These are phyloP conservation scores for Periophthalmus magnuspinnatus DNA, from an alignment of 2,797 vertebrate species.

Conservation along the genomic window DNA sequence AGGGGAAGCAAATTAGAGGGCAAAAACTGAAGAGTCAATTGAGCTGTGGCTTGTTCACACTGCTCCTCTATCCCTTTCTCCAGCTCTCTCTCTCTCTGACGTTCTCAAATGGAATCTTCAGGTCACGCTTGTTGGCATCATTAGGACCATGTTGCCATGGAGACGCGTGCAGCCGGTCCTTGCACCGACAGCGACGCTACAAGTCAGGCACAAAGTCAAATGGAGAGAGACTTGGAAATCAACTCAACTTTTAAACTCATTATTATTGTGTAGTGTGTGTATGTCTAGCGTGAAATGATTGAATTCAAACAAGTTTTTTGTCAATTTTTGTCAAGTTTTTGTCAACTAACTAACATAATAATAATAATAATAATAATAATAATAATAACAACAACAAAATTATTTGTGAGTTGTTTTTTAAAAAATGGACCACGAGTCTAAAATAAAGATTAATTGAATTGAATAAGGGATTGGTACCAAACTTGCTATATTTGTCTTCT, in stretches of 20 bases:
- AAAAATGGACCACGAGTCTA: too few relatives aligned
- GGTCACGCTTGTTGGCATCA: constrained; percentile 73
- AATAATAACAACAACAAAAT: too few relatives aligned
- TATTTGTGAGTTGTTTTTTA: too few relatives aligned
- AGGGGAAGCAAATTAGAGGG: constrained; percentile 68
- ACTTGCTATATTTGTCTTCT: too few relatives aligned
- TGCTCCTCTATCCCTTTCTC: constrained; percentile 61
- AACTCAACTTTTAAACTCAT: constrained; percentile 4
- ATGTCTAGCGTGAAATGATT: not conserved
- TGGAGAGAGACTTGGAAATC: not conserved
- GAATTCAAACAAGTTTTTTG: not conserved
- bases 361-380: too few relatives aligned
- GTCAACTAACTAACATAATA: too few relatives aligned
- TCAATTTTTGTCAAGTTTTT: too few relatives aligned
- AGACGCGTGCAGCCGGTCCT: constrained; percentile 59
- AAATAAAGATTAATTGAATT: too few relatives aligned
- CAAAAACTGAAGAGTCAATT: constrained; percentile 68
- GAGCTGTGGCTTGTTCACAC: constrained; percentile 67
- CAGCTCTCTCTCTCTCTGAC: constrained; percentile 64
- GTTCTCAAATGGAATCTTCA: constrained; percentile 67
- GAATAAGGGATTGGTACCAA: too few relatives aligned
- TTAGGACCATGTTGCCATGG: constrained; percentile 76
- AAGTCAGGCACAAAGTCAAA: constrained; percentile 9
- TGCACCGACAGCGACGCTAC: constrained; percentile 23
- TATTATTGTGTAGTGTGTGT: not conserved